phyloP scores from a whole-genome alignment of 2,888 invertebrate species.

The Chironomus riparius region DNA sequence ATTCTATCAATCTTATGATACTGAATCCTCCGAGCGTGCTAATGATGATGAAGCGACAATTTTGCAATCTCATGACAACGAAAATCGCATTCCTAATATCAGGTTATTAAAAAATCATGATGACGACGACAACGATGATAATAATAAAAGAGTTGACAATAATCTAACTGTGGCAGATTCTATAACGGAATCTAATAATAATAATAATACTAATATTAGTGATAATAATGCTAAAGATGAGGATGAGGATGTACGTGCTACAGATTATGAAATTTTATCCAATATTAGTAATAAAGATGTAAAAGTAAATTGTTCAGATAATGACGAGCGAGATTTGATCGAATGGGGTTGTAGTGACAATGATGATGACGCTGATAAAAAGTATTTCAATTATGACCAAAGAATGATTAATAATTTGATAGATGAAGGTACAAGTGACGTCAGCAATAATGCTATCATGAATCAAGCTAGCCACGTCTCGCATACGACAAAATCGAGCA shows the following conservation, averaged over 20 bases:
- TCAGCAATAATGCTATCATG: not conserved
- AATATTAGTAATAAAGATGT: not conserved
- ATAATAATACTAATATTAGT: not conserved
- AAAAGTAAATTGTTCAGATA: not conserved
- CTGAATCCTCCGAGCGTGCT: not conserved
- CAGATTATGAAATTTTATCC: not conserved
- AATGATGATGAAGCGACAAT: not conserved
- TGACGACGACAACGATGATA: not conserved
- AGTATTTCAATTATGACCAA: not conserved
- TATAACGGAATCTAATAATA: not conserved
- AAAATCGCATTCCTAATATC: conserved; percentile 1
- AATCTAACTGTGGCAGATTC: not conserved
- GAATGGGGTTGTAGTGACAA: not conserved
- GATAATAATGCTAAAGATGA: not conserved
- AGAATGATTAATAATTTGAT: conserved; percentile 8
- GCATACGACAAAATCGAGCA: not conserved
- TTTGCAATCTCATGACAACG: not conserved
- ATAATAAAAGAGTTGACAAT: not conserved
- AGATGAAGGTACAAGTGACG: conserved; percentile 14
- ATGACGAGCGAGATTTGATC: conserved; percentile 9
- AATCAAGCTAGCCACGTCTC: not conserved
- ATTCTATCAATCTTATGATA: conserved; percentile 9
- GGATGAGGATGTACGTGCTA: conserved; percentile 8
- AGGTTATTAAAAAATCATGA: conserved; percentile 27
- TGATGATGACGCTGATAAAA: not conserved